Conservation (phyloP, 2,113 vertebrate species). For the Prionailurus bengalensis region DNA sequence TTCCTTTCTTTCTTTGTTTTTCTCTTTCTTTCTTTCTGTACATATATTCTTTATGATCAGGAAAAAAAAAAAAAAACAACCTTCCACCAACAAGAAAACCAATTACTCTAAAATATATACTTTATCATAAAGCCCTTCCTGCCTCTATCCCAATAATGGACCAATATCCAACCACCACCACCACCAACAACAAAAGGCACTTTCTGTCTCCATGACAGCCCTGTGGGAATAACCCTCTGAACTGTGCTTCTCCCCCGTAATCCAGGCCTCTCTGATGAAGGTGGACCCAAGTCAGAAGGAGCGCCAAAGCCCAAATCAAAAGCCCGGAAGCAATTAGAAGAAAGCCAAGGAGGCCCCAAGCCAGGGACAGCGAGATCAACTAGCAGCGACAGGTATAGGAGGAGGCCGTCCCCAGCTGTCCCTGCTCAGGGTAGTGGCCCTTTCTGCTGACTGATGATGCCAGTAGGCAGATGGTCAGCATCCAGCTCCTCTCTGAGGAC, state of each 20-base stretch:
- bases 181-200: background rate
- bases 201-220: background rate
- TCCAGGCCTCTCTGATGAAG: constrained; percentile 94
- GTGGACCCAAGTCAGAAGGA: constrained; percentile 91
- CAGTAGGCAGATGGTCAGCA: background rate
- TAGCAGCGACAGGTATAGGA: constrained; percentile 94
- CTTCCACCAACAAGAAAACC: background rate
- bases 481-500: background rate
- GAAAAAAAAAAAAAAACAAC: background rate
- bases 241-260: constrained; percentile 66
- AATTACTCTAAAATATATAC: background rate
- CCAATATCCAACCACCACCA: background rate
- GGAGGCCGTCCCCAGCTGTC: background rate
- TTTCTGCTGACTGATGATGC: background rate
- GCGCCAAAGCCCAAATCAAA: constrained; percentile 91
- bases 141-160: background rate
- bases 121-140: background rate
- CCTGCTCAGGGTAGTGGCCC: background rate
- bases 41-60: background rate
- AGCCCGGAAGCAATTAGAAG: constrained; percentile 90
- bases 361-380: constrained; percentile 90
- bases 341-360: constrained; percentile 91
- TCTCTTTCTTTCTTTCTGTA: background rate
- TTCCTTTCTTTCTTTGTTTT: too few species aligned
- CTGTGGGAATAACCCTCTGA: background rate